phyloP scores from a whole-genome alignment of 2,113 vertebrate species.

The Morone chrysops region DNA sequence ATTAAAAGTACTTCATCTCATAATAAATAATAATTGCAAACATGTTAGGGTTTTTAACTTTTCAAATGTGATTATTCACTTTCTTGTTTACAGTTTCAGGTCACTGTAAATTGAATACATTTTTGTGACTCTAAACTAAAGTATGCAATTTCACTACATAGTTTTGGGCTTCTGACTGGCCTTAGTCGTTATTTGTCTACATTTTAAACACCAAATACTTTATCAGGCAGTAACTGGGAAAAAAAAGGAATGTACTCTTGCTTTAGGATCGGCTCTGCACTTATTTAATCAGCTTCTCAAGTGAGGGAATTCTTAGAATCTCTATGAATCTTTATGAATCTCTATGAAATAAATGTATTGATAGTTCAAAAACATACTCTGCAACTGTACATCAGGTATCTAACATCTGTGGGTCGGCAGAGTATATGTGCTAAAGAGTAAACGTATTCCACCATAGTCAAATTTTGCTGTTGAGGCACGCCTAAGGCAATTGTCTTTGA shows the following conservation, averaged over 20 bases:
- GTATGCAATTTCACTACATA: background rate
- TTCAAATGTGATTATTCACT: background rate
- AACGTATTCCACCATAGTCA: conserved; percentile 44
- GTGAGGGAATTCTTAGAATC: background rate
- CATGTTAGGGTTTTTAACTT: background rate
- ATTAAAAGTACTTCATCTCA: background rate
- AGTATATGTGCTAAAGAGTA: conserved; percentile 34
- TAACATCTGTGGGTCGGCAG: conserved; percentile 25
- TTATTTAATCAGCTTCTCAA: conserved; percentile 2
- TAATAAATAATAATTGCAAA: background rate
- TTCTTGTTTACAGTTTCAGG: background rate
- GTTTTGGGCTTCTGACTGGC: too few species aligned
- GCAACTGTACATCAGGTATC: conserved; percentile 39
- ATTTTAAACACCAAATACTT: too few species aligned
- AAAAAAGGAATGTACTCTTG: background rate
- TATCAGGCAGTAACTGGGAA: background rate
- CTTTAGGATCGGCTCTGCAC: background rate
- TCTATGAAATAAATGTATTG: conserved; percentile 18
- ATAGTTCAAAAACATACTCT: conserved; percentile 37
- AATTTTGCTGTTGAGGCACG: conserved; percentile 60
- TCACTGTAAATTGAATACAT: background rate
- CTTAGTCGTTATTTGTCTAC: too few species aligned
- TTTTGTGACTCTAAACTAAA: conserved; percentile 5
- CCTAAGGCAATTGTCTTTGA: conserved; percentile 61
- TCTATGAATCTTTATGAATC: too few species aligned